Evolutionary conservation across 2,888 invertebrate genomes (phyloP).

Genomic region (Micoletzkya japonica): DNA sequence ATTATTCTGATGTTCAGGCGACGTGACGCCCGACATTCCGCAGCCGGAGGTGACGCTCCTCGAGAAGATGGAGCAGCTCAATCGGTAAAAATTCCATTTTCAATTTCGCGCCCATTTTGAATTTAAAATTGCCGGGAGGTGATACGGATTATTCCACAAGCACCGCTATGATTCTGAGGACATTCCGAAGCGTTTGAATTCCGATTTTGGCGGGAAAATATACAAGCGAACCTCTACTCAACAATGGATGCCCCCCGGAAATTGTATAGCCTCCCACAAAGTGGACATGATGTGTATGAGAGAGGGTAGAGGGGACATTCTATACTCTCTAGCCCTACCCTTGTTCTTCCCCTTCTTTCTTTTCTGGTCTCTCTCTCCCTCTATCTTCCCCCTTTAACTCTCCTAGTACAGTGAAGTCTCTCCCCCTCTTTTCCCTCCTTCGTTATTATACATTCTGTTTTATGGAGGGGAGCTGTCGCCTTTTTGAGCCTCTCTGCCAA

Average conservation of each 20-base stretch:
- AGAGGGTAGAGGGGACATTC: constrained; percentile 12
- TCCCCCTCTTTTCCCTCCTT: not conserved
- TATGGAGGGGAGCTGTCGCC: too few species aligned
- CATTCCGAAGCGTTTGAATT: not conserved
- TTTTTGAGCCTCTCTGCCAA: too few species aligned
- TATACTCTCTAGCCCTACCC: constrained; percentile 2
- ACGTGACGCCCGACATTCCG: constrained; percentile 29
- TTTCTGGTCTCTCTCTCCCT: not conserved
- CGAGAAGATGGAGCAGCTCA: constrained; percentile 62
- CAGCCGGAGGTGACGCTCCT: constrained; percentile 48
- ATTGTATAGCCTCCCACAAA: not conserved
- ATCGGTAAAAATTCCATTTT: constrained; percentile 41
- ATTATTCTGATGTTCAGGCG: not conserved
- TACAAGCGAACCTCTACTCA: not conserved
- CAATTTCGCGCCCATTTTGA: not conserved
- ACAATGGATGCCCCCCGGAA: not conserved
- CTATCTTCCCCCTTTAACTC: not conserved
- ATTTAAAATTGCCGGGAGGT: not conserved
- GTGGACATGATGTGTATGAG: constrained; percentile 1
- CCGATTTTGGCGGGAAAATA: not conserved
- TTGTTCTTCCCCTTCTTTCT: not conserved
- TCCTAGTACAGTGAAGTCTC: not conserved
- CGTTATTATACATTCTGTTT: not conserved
- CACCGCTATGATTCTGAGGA: not conserved
- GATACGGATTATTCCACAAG: not conserved